Percentiles rank a stretch among this genome's conserved stretches.
These are phyloP conservation scores for Erinaceus europaeus DNA, from an alignment of 2,113 vertebrate genomes.

Conservation along the genomic window DNA sequence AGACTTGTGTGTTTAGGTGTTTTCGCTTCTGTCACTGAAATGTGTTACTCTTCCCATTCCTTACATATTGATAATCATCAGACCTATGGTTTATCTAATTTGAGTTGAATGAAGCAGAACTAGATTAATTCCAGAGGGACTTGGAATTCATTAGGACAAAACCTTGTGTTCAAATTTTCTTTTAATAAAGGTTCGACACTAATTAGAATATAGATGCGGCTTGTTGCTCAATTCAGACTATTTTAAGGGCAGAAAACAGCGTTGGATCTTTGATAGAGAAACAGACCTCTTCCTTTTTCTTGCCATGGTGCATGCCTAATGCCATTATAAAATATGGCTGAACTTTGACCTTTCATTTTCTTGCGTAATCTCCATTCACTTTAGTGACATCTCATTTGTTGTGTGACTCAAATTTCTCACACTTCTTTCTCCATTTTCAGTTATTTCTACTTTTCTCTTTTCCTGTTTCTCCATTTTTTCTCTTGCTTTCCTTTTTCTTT, in stretches of 20 bases:
- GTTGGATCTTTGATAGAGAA: neutral
- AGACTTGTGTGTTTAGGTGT: neutral
- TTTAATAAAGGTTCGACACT: conserved; percentile 17
- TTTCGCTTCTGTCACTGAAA: neutral
- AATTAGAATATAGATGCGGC: conserved; percentile 19
- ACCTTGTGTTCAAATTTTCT: neutral
- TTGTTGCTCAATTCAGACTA: neutral
- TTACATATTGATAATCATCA: neutral
- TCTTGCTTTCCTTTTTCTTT: neutral
- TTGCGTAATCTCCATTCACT: conserved; percentile 28
- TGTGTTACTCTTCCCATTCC: neutral
- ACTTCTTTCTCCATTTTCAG: neutral
- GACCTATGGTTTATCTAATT: neutral
- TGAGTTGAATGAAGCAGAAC: conserved; percentile 48
- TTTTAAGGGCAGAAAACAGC: neutral
- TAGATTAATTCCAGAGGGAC: conserved; percentile 28
- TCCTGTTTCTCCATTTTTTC: neutral
- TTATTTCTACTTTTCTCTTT: neutral
- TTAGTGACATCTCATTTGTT: neutral
- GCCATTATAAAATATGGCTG: neutral
- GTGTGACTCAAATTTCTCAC: neutral
- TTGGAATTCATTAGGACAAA: conserved; percentile 39
- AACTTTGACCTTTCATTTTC: conserved; percentile 22
- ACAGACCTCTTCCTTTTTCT: neutral
- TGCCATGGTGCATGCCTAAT: neutral